Evolutionary conservation across 2,888 invertebrate genomes (phyloP).

Genomic region (Endotricha flammealis): DNA sequence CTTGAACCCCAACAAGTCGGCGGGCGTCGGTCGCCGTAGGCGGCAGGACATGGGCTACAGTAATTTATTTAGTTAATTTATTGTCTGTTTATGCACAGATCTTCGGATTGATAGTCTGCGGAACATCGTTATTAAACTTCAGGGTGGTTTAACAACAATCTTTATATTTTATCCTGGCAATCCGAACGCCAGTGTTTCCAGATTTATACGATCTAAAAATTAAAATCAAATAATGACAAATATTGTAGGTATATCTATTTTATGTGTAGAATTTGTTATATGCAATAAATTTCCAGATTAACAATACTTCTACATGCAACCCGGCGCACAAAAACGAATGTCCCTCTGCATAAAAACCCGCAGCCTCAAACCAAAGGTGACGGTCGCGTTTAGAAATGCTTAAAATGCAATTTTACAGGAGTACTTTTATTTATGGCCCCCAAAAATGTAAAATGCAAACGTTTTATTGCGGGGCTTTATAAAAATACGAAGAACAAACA

Average conservation of each 20-base stretch:
- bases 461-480: constrained; percentile 72
- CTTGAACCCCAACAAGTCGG: constrained; percentile 56
- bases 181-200: no score
- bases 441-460: constrained; percentile 75
- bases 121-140: constrained; percentile 26
- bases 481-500: constrained; percentile 75
- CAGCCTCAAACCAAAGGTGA: constrained; percentile 53
- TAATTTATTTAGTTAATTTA: constrained; percentile 63
- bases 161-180: no score
- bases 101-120: constrained; percentile 32
- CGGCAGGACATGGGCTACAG: constrained; percentile 51
- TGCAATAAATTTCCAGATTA: constrained; percentile 46
- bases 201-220: no score
- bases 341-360: constrained; percentile 40
- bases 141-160: neutral
- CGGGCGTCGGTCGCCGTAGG: constrained; percentile 37
- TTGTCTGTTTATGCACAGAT: constrained; percentile 47
- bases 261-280: constrained; percentile 21
- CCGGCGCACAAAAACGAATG: constrained; percentile 49
- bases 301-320: constrained; percentile 42
- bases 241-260: constrained; percentile 11
- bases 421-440: constrained; percentile 70
- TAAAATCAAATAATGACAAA: no score
- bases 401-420: constrained; percentile 75
- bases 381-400: constrained; percentile 67